These are phyloP conservation scores for Trididemnum clinides DNA, from an alignment of 23 tunicate species.

Conservation along the genomic window DNA sequence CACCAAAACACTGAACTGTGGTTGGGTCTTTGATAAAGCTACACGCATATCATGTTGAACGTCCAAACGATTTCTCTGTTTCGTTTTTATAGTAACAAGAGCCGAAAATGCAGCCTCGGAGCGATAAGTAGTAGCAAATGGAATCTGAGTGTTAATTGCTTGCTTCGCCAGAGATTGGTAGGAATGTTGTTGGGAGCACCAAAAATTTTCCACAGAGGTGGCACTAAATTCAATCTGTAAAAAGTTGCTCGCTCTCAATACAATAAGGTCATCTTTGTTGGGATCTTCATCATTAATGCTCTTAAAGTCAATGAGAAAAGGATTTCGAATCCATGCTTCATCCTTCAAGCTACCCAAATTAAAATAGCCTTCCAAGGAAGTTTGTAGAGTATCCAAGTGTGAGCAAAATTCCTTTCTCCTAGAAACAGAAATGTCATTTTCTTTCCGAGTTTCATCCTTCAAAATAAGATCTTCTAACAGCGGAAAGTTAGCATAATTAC, in stretches of 20 bases:
- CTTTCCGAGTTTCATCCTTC: too few relatives aligned
- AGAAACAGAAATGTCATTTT: too few relatives aligned
- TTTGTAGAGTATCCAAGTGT: too few relatives aligned
- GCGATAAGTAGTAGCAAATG: slow-evolving; percentile 28
- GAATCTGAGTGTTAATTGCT: slow-evolving; percentile 26
- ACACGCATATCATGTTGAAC: slow-evolving; percentile 20
- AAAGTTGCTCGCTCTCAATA: slow-evolving; percentile 36
- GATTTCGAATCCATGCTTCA: too few relatives aligned
- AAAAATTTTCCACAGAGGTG: slow-evolving; percentile 18
- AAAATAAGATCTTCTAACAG: too few relatives aligned
- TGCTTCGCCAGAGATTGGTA: slow-evolving; percentile 34
- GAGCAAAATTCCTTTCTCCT: too few relatives aligned
- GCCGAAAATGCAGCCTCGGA: slow-evolving; percentile 39
- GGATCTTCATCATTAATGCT: too few relatives aligned
- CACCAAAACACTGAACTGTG: slow-evolving; percentile 8
- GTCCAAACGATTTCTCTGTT: slow-evolving; percentile 26
- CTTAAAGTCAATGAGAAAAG: too few relatives aligned
- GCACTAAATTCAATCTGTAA: slow-evolving; percentile 26
- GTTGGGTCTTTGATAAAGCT: slow-evolving; percentile 14
- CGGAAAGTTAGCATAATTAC: too few relatives aligned
- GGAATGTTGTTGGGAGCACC: slow-evolving; percentile 24
- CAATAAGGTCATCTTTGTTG: slow-evolving; percentile 39
- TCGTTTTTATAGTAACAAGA: slow-evolving; percentile 37
- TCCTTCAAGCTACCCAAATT: too few relatives aligned
- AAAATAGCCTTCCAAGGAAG: too few relatives aligned